These are phyloP conservation scores for Drosophila santomea DNA, from an alignment of 1,140 invertebrate genomes.

Conservation along the genomic window DNA sequence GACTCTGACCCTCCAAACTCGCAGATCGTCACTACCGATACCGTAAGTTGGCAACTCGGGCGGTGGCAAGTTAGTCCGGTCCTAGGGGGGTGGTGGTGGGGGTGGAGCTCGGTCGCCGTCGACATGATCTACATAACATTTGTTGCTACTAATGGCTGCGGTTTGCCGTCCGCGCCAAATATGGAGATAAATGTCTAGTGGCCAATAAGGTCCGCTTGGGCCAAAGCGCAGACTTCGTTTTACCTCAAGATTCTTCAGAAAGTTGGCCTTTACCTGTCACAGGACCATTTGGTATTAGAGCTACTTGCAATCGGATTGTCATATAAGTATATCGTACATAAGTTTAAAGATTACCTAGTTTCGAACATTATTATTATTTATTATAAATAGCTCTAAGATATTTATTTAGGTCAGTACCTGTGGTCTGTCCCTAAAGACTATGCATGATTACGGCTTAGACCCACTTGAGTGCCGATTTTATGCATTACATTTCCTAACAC, in stretches of 20 bases:
- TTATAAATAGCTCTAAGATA: background rate
- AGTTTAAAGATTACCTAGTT: too few species aligned
- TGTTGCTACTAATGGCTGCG: conserved; percentile 69
- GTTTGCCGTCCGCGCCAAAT: conserved; percentile 55
- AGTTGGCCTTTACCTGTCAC: too few species aligned
- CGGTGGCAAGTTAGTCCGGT: conserved; percentile 12
- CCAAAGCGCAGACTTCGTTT: too few species aligned
- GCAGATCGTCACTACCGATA: conserved; percentile 72
- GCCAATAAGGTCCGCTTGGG: conserved; percentile 19
- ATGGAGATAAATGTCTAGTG: conserved; percentile 49
- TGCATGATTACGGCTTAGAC: background rate
- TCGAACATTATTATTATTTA: background rate
- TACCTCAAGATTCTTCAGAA: too few species aligned
- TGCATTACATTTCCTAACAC: conserved; percentile 12
- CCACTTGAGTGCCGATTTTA: conserved; percentile 9
- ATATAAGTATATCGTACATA: too few species aligned
- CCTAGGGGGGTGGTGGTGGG: conserved; percentile 1
- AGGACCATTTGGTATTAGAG: too few species aligned
- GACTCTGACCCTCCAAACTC: conserved; percentile 35
- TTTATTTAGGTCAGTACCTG: background rate
- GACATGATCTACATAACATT: conserved; percentile 79
- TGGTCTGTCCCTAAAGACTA: conserved; percentile 1
- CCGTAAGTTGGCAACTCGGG: conserved; percentile 37
- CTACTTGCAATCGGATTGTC: too few species aligned
- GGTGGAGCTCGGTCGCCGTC: conserved; percentile 12